A percentile compares a stretch with the other conserved stretches of the same genome.
Evolutionary conservation across 2,888 invertebrate genomes (phyloP).

Genomic region (Nebria brevicollis): DNA sequence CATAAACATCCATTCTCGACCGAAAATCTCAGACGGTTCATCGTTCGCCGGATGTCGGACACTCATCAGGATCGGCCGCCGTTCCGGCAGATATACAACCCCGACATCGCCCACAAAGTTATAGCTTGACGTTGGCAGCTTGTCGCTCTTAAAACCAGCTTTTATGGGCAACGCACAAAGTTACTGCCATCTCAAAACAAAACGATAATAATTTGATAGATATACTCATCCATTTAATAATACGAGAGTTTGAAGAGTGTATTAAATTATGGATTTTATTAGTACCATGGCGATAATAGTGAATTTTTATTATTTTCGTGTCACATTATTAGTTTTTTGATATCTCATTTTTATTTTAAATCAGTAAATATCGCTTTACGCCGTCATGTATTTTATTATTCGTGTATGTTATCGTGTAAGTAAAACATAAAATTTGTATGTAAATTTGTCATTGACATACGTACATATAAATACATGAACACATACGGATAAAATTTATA

Average conservation of each 20-base stretch:
- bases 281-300: too few relatives aligned
- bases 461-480: background rate
- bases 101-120: background rate
- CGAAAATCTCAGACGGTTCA: conserved; percentile 8
- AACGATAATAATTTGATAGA: background rate
- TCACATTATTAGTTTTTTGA: too few relatives aligned
- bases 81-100: background rate
- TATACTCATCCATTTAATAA: too few relatives aligned
- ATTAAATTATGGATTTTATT: too few relatives aligned
- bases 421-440: too few relatives aligned
- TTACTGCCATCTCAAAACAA: background rate
- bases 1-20: conserved; percentile 3
- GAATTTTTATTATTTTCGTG: too few relatives aligned
- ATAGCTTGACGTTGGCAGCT: background rate
- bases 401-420: too few relatives aligned
- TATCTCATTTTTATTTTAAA: too few relatives aligned
- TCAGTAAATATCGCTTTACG: too few relatives aligned
- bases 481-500: background rate
- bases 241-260: too few relatives aligned
- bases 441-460: background rate
- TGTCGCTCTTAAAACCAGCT: background rate
- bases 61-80: background rate
- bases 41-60: conserved; percentile 3
- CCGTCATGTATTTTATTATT: too few relatives aligned
- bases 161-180: background rate